phyloP scores from a whole-genome alignment of 2,113 vertebrate genomes.

The Sula dactylatra region DNA sequence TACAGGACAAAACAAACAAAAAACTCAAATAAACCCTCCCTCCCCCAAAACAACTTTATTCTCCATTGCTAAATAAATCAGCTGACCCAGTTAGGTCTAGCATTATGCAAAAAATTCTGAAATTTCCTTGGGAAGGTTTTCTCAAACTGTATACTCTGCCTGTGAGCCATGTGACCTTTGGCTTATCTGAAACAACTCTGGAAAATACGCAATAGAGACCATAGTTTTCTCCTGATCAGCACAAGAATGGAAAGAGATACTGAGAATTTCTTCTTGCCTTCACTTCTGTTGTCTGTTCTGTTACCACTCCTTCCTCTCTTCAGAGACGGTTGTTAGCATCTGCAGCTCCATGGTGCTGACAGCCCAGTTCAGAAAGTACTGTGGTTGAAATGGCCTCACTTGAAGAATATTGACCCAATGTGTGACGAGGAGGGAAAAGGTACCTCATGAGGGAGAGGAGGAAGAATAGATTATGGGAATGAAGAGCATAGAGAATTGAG shows the following conservation, averaged over 20 bases:
- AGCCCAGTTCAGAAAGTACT: not conserved
- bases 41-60: not conserved
- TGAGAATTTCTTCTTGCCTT: not conserved
- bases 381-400: not conserved
- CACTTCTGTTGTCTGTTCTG: not conserved
- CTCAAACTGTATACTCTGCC: not conserved
- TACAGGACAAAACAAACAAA: not conserved
- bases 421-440: not conserved
- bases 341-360: not conserved
- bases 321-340: not conserved
- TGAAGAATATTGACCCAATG: rapidly evolving
- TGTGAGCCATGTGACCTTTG: not conserved
- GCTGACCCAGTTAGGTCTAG: not conserved
- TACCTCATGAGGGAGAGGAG: not conserved
- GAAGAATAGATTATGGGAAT: not conserved
- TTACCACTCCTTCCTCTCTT: not conserved
- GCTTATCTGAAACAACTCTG: not conserved
- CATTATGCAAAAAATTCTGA: not conserved
- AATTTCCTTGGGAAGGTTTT: not conserved
- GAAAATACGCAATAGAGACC: not conserved
- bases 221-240: not conserved
- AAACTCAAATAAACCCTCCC: not conserved
- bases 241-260: not conserved
- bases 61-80: not conserved
- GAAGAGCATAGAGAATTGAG: not conserved